phyloP scores from a whole-genome alignment of 2,888 invertebrate genomes.

The Mythimna vitellina region DNA sequence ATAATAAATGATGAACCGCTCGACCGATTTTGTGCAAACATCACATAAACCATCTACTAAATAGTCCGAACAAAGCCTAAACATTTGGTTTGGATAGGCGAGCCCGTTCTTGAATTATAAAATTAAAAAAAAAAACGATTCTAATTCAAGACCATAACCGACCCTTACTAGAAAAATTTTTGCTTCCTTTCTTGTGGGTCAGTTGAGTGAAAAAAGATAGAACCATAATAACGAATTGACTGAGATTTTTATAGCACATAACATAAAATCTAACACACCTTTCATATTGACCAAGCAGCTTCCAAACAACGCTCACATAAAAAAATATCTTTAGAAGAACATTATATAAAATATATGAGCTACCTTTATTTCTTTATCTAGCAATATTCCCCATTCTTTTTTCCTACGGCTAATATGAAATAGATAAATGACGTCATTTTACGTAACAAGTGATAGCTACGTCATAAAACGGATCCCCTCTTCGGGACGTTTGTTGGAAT shows the following conservation, averaged over 20 bases:
- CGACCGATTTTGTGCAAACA: no score
- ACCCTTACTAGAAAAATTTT: not conserved
- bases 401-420: constrained; percentile 52
- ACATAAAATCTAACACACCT: constrained; percentile 37
- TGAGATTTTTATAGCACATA: constrained; percentile 21
- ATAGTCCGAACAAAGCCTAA: no score
- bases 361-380: constrained; percentile 6
- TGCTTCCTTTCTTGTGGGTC: not conserved
- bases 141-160: no score
- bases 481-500: constrained; percentile 65
- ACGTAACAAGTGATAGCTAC: constrained; percentile 46
- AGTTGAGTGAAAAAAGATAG: not conserved
- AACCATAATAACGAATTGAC: not conserved
- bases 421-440: constrained; percentile 62
- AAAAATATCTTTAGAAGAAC: constrained; percentile 12
- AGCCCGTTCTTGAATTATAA: no score
- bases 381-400: constrained; percentile 12
- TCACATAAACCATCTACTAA: no score
- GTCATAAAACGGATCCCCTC: constrained; percentile 65
- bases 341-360: constrained; percentile 4
- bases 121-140: no score
- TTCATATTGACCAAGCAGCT: constrained; percentile 25
- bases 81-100: no score
- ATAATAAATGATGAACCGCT: no score
- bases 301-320: constrained; percentile 13